These are phyloP conservation scores for Ammodytes dubius DNA, from an alignment of 2,113 vertebrate species.

Conservation along the genomic window DNA sequence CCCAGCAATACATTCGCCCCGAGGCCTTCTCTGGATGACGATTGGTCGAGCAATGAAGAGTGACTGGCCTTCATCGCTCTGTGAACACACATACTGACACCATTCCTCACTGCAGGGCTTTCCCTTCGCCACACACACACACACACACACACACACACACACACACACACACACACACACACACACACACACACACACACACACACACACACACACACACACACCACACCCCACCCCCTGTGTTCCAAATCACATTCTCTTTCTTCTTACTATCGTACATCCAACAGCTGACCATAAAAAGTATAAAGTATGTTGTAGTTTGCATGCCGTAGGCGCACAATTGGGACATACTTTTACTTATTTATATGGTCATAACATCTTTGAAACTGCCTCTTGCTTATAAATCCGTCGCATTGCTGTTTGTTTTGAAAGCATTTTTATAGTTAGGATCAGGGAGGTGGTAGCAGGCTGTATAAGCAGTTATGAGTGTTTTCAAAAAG, in stretches of 20 bases:
- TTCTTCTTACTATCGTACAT: no score
- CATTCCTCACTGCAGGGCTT: conserved; percentile 24
- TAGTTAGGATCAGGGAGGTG: background rate
- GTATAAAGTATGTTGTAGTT: no score
- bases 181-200: background rate
- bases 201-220: no score
- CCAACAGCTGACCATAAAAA: no score
- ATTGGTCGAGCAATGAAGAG: conserved; percentile 38
- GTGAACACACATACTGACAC: conserved; percentile 40
- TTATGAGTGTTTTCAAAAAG: conserved; percentile 31
- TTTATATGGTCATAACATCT: background rate
- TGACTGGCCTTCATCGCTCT: conserved; percentile 57
- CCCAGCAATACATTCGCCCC: conserved; percentile 6
- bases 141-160: no score
- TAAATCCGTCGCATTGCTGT: background rate
- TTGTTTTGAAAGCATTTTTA: conserved; percentile 30
- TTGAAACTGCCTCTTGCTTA: background rate
- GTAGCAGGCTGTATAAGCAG: background rate
- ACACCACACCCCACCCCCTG: no score
- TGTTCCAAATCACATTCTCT: no score
- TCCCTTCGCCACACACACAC: background rate
- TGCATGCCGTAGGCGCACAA: no score
- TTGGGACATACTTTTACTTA: no score
- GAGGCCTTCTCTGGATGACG: conserved; percentile 40
- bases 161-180: no score